A percentile compares a stretch with the other conserved stretches of the same genome.
These are phyloP conservation scores for Halichoeres trimaculatus DNA, from an alignment of 2,113 vertebrate species.

Conservation along the genomic window DNA sequence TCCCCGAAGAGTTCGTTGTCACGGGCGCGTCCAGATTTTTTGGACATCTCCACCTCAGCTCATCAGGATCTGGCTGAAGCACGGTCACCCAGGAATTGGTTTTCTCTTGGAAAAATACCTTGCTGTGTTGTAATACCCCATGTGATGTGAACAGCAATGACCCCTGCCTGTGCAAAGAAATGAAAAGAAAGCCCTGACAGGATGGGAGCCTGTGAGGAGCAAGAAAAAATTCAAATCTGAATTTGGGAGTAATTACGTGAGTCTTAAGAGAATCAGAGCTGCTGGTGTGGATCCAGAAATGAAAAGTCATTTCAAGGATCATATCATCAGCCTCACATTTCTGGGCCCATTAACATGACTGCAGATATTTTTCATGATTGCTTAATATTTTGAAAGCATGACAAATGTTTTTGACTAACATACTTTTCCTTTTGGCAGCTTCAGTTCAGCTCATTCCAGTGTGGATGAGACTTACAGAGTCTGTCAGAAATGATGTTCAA, in stretches of 20 bases:
- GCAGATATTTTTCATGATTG: neutral
- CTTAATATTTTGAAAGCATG: neutral
- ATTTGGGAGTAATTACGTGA: conserved; percentile 26
- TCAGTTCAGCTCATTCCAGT: too few relatives aligned
- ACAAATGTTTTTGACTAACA: neutral
- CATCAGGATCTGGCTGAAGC: conserved; percentile 65
- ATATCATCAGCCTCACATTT: neutral
- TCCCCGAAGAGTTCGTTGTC: conserved; percentile 56
- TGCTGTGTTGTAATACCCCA: conserved; percentile 46
- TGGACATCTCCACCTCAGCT: conserved; percentile 47
- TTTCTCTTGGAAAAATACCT: conserved; percentile 49
- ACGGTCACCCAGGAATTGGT: conserved; percentile 41
- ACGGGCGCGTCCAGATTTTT: conserved; percentile 56
- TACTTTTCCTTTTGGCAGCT: conserved; percentile 4
- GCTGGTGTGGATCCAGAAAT: conserved; percentile 17
- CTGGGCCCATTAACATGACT: conserved; percentile 12
- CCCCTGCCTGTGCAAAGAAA: conserved; percentile 14
- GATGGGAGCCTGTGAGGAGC: conserved; percentile 37
- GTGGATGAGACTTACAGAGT: too few relatives aligned
- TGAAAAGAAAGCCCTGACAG: conserved; percentile 9
- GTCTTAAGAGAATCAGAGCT: conserved; percentile 33
- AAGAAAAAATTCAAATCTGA: conserved; percentile 25
- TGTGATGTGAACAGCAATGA: conserved; percentile 49
- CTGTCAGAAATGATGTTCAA: too few relatives aligned
- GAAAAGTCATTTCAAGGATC: neutral